These are phyloP conservation scores for Scortum barcoo DNA, from an alignment of 2,113 vertebrate species.

Conservation along the genomic window DNA sequence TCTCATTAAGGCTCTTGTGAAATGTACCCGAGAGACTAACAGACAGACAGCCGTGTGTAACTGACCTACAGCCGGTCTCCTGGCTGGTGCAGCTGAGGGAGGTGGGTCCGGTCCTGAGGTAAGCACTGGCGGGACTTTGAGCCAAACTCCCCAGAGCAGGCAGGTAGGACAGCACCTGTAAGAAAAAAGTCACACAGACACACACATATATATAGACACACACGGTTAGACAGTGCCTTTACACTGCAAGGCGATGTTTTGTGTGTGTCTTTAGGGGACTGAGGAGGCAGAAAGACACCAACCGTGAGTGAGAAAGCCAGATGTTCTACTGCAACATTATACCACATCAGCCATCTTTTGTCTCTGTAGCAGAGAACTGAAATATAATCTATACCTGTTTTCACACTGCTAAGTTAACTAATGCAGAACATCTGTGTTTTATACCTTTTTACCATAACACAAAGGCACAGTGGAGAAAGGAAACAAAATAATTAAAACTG, in stretches of 20 bases:
- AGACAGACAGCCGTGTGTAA: slow-evolving; percentile 72
- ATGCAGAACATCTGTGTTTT: slow-evolving; percentile 40
- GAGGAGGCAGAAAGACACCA: slow-evolving; percentile 33
- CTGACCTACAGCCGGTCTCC: slow-evolving; percentile 88
- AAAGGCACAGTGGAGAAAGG: neutral
- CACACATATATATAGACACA: slow-evolving; percentile 48
- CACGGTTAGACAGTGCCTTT: slow-evolving; percentile 28
- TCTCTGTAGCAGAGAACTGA: slow-evolving; percentile 10
- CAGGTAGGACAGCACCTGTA: slow-evolving; percentile 91
- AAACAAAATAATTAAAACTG: neutral
- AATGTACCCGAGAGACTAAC: slow-evolving; percentile 17
- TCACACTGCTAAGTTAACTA: slow-evolving; percentile 25
- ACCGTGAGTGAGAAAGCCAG: slow-evolving; percentile 46
- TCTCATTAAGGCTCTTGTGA: slow-evolving; percentile 28
- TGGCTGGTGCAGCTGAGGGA: slow-evolving; percentile 84
- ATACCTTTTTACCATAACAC: neutral
- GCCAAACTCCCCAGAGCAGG: slow-evolving; percentile 85
- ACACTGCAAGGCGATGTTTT: slow-evolving; percentile 23
- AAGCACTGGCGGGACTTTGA: slow-evolving; percentile 60
- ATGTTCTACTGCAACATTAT: slow-evolving; percentile 45
- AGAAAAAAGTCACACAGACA: slow-evolving; percentile 69
- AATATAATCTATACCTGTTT: slow-evolving; percentile 28
- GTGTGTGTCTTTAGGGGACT: slow-evolving; percentile 40
- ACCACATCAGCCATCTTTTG: slow-evolving; percentile 17
- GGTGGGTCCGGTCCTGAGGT: slow-evolving; percentile 79